These are phyloP conservation scores for Piezodorus guildinii DNA, from an alignment of 1,140 invertebrate genomes.

Conservation along the genomic window DNA sequence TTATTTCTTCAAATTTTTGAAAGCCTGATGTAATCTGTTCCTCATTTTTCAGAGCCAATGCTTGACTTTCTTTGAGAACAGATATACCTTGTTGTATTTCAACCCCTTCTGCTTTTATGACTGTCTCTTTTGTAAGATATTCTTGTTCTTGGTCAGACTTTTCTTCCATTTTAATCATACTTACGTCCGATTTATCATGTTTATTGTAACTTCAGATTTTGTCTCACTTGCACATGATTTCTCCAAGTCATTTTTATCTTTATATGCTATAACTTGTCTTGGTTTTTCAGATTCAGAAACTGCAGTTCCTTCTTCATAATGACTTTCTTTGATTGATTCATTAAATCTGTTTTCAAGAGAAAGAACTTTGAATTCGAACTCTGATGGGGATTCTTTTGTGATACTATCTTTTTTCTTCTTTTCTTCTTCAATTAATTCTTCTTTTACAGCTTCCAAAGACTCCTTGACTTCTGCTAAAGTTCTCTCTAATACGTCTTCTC, in stretches of 20 bases:
- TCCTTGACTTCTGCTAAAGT: constrained; percentile 31
- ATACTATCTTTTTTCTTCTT: constrained; percentile 33
- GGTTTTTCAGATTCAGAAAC: constrained; percentile 21
- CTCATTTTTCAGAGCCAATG: background rate
- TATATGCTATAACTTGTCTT: constrained; percentile 9
- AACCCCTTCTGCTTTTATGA: background rate
- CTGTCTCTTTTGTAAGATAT: background rate
- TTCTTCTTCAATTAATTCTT: constrained; percentile 31
- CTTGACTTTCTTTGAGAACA: background rate
- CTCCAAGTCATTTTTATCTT: background rate
- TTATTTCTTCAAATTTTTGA: constrained; percentile 7
- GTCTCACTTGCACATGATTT: background rate
- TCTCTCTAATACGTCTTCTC: constrained; percentile 26
- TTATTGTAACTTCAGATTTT: background rate
- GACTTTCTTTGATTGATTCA: constrained; percentile 29
- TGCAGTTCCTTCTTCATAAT: constrained; percentile 27
- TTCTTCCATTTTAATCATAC: constrained; percentile 2
- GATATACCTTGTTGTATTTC: background rate
- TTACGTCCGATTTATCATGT: background rate
- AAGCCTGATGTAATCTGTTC: background rate
- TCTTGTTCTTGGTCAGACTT: background rate
- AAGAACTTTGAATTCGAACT: constrained; percentile 52
- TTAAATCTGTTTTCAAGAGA: constrained; percentile 32
- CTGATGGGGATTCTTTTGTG: constrained; percentile 53
- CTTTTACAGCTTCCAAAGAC: constrained; percentile 32